phyloP scores from a whole-genome alignment of 2,797 vertebrate species.

The Anabas testudineus region DNA sequence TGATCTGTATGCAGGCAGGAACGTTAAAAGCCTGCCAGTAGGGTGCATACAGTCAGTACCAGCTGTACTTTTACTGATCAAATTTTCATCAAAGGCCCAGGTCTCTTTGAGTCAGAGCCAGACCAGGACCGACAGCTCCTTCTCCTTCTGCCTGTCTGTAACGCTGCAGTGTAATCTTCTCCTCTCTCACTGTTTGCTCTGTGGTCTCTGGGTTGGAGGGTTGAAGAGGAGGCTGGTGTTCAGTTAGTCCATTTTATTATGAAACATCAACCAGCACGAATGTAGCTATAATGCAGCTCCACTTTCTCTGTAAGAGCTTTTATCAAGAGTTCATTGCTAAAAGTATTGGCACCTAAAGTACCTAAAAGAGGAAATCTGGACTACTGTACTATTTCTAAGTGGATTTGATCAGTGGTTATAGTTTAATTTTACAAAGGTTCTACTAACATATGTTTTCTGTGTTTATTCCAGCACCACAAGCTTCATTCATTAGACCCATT shows the following conservation, averaged over 20 bases:
- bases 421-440: not conserved
- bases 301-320: conserved; percentile 10
- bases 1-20: conserved; percentile 44
- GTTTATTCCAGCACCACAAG: not conserved
- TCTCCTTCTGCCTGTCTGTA: conserved; percentile 4
- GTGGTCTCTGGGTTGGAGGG: conserved; percentile 12
- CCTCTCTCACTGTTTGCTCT: conserved; percentile 1
- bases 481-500: not conserved
- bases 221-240: conserved; percentile 30
- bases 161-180: not conserved
- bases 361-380: not conserved
- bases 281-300: not conserved
- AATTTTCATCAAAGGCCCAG: conserved; percentile 63
- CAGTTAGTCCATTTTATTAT: conserved; percentile 23
- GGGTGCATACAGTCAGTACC: conserved; percentile 42
- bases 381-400: not conserved
- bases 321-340: not conserved
- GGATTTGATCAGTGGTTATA: not conserved
- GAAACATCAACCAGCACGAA: conserved; percentile 8
- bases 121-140: conserved; percentile 14
- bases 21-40: conserved; percentile 60
- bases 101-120: conserved; percentile 44
- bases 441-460: not conserved
- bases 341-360: not conserved
- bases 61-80: conserved; percentile 66